Percentiles rank a stretch among this genome's conserved stretches.
phyloP scores from a whole-genome alignment of 2,888 invertebrate genomes.

The Trimorus sp. region DNA sequence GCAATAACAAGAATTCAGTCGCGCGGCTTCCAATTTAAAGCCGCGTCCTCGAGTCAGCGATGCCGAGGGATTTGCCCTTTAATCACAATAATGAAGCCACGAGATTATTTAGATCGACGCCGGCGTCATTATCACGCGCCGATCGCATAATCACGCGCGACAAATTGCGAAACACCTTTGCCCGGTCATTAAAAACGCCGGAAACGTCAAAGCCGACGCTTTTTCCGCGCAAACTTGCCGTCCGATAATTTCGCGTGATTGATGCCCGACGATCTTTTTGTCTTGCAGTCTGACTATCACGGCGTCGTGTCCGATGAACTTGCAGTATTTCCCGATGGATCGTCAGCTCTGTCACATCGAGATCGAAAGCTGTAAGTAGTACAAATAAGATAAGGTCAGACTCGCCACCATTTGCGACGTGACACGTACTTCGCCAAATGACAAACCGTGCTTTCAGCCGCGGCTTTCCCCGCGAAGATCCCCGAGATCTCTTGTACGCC shows the following conservation, averaged over 20 bases:
- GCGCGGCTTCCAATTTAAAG: conserved; percentile 30
- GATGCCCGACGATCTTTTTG: conserved; percentile 33
- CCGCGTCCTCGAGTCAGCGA: conserved; percentile 28
- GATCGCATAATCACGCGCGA: too few species aligned
- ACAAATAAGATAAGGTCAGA: conserved; percentile 52
- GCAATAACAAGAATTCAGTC: conserved; percentile 24
- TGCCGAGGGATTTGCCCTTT: conserved; percentile 35
- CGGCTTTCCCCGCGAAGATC: conserved; percentile 1
- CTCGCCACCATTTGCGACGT: conserved; percentile 26
- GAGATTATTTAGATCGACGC: conserved; percentile 28
- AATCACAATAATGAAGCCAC: conserved; percentile 36
- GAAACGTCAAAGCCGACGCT: too few species aligned
- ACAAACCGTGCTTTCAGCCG: conserved; percentile 40
- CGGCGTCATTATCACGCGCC: too few species aligned
- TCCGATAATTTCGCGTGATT: too few species aligned
- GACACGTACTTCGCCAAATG: conserved; percentile 10
- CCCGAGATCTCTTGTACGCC: too few species aligned
- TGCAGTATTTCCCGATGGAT: conserved; percentile 98
- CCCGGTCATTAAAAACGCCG: too few species aligned
- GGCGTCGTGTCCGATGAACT: conserved; percentile 97
- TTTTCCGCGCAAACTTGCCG: too few species aligned
- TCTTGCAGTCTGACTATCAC: conserved; percentile 94
- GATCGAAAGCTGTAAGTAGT: conserved; percentile 98
- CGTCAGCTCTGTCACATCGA: conserved; percentile 96
- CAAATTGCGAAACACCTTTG: too few species aligned